A percentile compares a stretch with the other conserved stretches of the same genome.
phyloP scores from a whole-genome alignment of 1,140 invertebrate species.

The Leptopilina boulardi region DNA sequence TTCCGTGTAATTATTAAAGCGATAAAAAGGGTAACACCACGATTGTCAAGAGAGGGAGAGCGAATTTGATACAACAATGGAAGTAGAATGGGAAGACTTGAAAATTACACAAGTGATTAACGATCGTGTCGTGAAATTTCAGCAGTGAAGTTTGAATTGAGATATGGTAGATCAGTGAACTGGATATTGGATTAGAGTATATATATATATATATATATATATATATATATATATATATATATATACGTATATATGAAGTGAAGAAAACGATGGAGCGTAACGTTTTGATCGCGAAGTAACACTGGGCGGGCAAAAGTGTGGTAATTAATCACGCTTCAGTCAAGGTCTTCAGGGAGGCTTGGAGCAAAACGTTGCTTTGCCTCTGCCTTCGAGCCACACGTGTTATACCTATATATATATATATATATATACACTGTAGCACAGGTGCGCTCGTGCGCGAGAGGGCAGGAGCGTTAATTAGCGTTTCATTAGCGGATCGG shows the following conservation, averaged over 20 bases:
- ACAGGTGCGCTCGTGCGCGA: slow-evolving; percentile 28
- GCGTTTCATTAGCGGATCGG: slow-evolving; percentile 58
- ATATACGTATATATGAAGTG: not conserved
- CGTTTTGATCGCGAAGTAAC: slow-evolving; percentile 35
- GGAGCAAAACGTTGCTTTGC: slow-evolving; percentile 34
- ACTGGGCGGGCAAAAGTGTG: slow-evolving; percentile 34
- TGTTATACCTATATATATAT: not conserved
- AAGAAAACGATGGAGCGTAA: slow-evolving; percentile 12
- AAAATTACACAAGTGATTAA: slow-evolving; percentile 20
- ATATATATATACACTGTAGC: slow-evolving; percentile 6
- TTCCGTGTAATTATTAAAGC: no score
- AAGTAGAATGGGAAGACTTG: not conserved
- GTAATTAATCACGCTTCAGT: slow-evolving; percentile 55
- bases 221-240: no score
- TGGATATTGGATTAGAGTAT: not conserved
- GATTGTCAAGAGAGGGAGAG: no score
- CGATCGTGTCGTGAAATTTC: slow-evolving; percentile 14
- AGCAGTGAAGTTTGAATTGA: slow-evolving; percentile 8
- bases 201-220: no score
- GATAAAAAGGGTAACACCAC: no score
- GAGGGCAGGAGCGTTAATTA: slow-evolving; percentile 54
- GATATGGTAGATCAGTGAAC: slow-evolving; percentile 22
- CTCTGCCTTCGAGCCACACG: slow-evolving; percentile 8
- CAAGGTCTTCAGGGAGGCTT: slow-evolving; percentile 47
- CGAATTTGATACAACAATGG: not conserved